Percentiles rank a stretch among this genome's conserved stretches.
phyloP scores from a whole-genome alignment of 2,797 vertebrate species.

The Lepus oiostolus region DNA sequence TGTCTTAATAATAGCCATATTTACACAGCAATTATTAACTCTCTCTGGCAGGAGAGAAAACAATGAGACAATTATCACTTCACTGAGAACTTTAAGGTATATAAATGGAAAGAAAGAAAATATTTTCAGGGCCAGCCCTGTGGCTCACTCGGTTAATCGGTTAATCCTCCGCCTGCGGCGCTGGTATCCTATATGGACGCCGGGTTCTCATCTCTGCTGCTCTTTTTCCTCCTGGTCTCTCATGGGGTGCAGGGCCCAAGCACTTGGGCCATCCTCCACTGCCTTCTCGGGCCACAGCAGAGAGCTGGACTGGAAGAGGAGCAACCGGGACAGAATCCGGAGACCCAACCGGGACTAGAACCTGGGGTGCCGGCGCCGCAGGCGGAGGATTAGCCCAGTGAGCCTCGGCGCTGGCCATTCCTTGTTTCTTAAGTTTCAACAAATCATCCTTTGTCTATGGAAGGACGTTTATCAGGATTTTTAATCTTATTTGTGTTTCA shows the following conservation, averaged over 20 bases:
- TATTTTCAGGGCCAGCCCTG: background rate
- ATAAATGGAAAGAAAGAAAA: slow-evolving; percentile 27
- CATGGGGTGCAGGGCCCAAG: too few relatives aligned
- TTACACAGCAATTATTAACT: background rate
- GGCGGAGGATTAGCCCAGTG: too few relatives aligned
- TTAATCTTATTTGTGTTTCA: slow-evolving; percentile 40
- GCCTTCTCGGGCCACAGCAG: too few relatives aligned
- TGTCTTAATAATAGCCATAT: slow-evolving; percentile 30
- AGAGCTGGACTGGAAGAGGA: too few relatives aligned
- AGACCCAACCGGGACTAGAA: too few relatives aligned
- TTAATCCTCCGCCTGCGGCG: background rate
- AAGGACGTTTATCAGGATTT: slow-evolving; percentile 20
- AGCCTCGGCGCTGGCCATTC: background rate
- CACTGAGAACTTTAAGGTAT: slow-evolving; percentile 5
- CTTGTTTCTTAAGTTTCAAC: background rate
- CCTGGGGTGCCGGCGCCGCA: too few relatives aligned
- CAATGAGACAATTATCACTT: slow-evolving; percentile 9
- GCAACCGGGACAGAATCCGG: too few relatives aligned
- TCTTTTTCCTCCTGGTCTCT: too few relatives aligned
- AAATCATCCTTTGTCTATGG: background rate
- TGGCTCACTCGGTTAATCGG: background rate
- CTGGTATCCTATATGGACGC: too few relatives aligned
- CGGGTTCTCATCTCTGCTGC: too few relatives aligned
- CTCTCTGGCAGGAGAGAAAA: background rate
- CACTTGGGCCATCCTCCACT: too few relatives aligned